phyloP scores from a whole-genome alignment of 2,888 invertebrate species.

The Masnerella sp. region DNA sequence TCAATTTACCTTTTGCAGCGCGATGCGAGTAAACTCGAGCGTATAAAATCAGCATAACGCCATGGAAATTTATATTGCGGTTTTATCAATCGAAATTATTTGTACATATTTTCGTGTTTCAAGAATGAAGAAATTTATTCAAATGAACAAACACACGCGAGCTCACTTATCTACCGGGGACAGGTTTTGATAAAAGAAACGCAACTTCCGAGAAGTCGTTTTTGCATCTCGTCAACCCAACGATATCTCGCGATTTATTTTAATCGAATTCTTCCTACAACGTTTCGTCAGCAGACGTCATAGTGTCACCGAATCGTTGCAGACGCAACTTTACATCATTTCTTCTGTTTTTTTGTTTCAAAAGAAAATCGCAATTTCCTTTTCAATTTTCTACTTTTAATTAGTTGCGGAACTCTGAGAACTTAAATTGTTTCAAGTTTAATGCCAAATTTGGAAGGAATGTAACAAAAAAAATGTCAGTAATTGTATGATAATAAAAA shows the following conservation, averaged over 20 bases:
- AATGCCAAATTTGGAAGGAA: not conserved
- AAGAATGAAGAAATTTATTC: constrained; percentile 3
- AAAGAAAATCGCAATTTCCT: constrained; percentile 15
- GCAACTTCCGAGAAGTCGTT: constrained; percentile 19
- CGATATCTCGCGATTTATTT: constrained; percentile 62
- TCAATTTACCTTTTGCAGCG: too few species aligned
- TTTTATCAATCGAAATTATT: too few species aligned
- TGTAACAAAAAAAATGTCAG: not conserved
- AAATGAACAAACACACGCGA: not conserved
- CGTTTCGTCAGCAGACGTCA: constrained; percentile 45
- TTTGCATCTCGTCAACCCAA: constrained; percentile 30
- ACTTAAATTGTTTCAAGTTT: constrained; percentile 2
- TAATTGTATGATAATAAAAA: constrained; percentile 1
- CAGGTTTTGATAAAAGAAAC: constrained; percentile 42
- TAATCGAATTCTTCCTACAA: constrained; percentile 58
- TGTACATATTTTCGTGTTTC: too few species aligned
- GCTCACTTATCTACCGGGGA: constrained; percentile 11
- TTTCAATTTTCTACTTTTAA: constrained; percentile 17
- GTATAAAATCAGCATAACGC: too few species aligned
- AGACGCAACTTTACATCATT: constrained; percentile 46
- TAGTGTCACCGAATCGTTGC: constrained; percentile 40
- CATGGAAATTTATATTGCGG: too few species aligned
- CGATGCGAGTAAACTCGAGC: too few species aligned
- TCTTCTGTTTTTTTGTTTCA: constrained; percentile 10
- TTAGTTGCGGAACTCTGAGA: constrained; percentile 1